Evolutionary conservation across 2,113 vertebrate species (phyloP).

Genomic region (Hystrix cristata): DNA sequence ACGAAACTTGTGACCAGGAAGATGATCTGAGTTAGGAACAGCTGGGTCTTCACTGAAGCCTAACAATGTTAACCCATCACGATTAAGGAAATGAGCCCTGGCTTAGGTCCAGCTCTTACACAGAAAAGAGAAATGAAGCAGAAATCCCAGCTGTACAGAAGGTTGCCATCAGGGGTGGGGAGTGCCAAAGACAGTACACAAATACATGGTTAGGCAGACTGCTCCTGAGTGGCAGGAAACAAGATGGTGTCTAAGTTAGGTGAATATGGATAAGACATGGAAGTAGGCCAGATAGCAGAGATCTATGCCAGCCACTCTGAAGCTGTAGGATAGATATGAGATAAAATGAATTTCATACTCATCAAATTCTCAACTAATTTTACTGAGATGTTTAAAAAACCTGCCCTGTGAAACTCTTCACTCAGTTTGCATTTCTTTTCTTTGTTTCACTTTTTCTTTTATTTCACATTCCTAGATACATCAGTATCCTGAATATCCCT

Average conservation of each 20-base stretch:
- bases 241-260: conserved; percentile 11
- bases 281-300: conserved; percentile 50
- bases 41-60: conserved; percentile 17
- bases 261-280: conserved; percentile 15
- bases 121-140: neutral
- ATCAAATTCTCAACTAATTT: conserved; percentile 58
- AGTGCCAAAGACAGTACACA: neutral
- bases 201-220: conserved; percentile 2
- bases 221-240: conserved; percentile 6
- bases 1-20: neutral
- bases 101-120: neutral
- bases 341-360: conserved; percentile 24
- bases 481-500: conserved; percentile 50
- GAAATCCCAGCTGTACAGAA: neutral
- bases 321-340: neutral
- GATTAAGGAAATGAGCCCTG: neutral
- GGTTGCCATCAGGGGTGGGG: neutral
- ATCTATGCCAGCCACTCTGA: neutral
- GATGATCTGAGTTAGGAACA: neutral
- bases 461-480: neutral
- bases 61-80: neutral
- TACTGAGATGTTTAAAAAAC: conserved; percentile 37
- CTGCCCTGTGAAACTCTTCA: neutral
- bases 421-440: neutral
- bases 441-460: conserved; percentile 17